Base-by-base conservation (phyloP, 1,140 invertebrate species). In the Megalopta genalis region DNA sequence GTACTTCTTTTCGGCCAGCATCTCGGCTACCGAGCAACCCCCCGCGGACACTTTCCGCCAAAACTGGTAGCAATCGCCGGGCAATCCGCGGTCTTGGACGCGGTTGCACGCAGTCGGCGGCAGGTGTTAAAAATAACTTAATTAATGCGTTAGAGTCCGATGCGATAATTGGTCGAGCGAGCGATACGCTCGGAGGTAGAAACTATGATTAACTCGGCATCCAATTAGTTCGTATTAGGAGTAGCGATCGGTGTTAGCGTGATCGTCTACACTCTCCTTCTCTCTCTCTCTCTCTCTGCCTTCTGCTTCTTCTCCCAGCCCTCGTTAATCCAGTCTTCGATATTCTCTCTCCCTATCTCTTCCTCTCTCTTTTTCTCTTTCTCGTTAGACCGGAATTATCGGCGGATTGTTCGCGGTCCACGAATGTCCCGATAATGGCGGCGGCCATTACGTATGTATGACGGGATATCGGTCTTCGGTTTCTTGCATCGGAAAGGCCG, bases 391-490 rank as follows among this genome's bases (percentile, higher is more conserved):
- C 49, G 84, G 81, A 85, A 88, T 91, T 88, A 80, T 70, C 86
- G 85, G 63, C 82, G 77, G 86, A 89, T 90, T 89, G 84, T 86
- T 84, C 78, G 81, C 86, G 86, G 71, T 83, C 71, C 85, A 86
- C 89, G 83, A 91, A 92, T 92, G 88, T 91, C 81, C 80, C 86
- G 89, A 89, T 90, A 90, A 91, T 90, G 86, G 85, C 83, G 78
- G 62, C 75, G 68, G 69, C 72, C 85, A 86, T 90, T 90, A 90
- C 83, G 83, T 64, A 69, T 72, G 69, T 80, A 73, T 75, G 68
- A 81, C 79, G 72, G 32, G 77, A 69, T 81, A 84, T 84, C 68
- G 77, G 72, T 83, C 63, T 14, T 72, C 59, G 67, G 60, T 77
- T 81, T 84, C 69, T 74, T 84, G 74, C 39, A 70, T 39, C 69